A percentile compares a stretch with the other conserved stretches of the same genome.
Evolutionary conservation across 2,888 invertebrate genomes (phyloP).

Genomic region (Eupithecia insigniata): DNA sequence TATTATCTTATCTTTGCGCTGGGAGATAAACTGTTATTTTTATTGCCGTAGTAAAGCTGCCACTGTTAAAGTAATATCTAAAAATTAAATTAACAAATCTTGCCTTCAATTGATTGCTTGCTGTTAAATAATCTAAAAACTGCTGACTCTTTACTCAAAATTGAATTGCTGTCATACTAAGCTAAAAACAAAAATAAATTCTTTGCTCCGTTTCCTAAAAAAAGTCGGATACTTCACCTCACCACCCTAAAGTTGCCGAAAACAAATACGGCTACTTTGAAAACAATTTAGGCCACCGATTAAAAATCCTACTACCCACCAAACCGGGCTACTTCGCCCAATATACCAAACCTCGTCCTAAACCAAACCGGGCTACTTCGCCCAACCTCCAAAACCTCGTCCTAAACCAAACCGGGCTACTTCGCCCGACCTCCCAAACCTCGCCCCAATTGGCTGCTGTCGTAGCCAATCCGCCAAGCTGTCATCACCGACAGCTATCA

Average conservation of each 20-base stretch:
- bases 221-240: neutral
- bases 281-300: no score
- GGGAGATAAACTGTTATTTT: neutral
- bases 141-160: neutral
- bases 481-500: conserved; percentile 27
- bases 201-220: neutral
- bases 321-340: neutral
- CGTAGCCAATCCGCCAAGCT: conserved; percentile 26
- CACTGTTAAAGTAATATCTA: neutral
- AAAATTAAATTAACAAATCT: neutral
- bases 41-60: neutral
- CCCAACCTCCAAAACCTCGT: neutral
- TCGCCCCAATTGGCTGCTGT: conserved; percentile 8
- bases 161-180: neutral
- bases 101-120: neutral
- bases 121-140: neutral
- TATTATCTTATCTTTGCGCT: conserved; percentile 1
- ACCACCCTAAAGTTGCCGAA: neutral
- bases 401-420: neutral
- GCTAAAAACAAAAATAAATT: neutral
- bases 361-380: neutral
- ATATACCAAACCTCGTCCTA: neutral
- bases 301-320: neutral
- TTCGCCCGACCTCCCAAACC: neutral
- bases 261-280: neutral